Percentiles rank a stretch among this genome's conserved stretches.
phyloP scores from a whole-genome alignment of 92 coral and sea anemone genomes.

The Metridium senile region DNA sequence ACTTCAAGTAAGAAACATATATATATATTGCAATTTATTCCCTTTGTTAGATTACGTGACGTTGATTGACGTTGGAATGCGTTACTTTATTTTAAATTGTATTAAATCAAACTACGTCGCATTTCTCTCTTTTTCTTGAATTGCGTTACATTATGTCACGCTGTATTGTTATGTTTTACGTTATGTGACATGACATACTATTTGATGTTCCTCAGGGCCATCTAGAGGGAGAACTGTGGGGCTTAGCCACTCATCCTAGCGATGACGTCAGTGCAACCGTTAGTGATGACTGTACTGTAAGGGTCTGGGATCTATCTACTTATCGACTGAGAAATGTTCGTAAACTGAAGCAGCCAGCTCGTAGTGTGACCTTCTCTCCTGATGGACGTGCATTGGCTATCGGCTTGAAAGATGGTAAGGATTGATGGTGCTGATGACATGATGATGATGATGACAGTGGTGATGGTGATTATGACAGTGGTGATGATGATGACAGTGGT shows the following conservation, averaged over 20 bases:
- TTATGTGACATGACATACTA: no score
- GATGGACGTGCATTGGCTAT: slow-evolving; percentile 97
- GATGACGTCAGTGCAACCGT: slow-evolving; percentile 88
- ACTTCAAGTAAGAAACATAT: slow-evolving; percentile 80
- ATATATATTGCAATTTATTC: no score
- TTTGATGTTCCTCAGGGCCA: slow-evolving; percentile 91
- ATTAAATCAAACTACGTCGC: neutral
- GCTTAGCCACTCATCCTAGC: slow-evolving; percentile 90
- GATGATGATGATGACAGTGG: neutral
- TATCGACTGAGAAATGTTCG: slow-evolving; percentile 90
- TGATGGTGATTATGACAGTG: neutral
- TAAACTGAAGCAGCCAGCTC: slow-evolving; percentile 82
- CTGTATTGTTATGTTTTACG: no score
- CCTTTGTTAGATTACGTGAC: no score
- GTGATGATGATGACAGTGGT: neutral
- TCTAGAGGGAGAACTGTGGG: slow-evolving; percentile 97
- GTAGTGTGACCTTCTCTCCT: slow-evolving; percentile 90
- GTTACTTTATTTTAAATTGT: no score
- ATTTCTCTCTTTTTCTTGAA: no score
- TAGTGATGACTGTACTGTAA: slow-evolving; percentile 91
- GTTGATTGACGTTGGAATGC: no score
- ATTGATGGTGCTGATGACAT: neutral
- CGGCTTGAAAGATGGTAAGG: slow-evolving; percentile 93
- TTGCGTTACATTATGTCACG: no score
- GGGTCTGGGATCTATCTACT: slow-evolving; percentile 88